Evolutionary conservation across 2,888 invertebrate species (phyloP).

Genomic region (Seira ritae): DNA sequence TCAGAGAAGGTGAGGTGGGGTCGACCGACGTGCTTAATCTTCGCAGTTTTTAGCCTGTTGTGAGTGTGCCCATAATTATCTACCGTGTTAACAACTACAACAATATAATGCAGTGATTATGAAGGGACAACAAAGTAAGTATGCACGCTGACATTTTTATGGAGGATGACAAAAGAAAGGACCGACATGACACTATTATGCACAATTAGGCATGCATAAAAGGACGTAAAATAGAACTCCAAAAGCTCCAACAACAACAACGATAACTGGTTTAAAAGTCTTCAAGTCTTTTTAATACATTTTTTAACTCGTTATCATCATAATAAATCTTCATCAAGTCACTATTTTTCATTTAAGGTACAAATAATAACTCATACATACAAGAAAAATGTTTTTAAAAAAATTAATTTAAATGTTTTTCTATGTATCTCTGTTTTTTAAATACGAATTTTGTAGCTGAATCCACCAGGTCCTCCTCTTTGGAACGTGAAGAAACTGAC

Average conservation of each 20-base stretch:
- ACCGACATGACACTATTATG: background rate
- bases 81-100: too few relatives aligned
- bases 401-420: background rate
- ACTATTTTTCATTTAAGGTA: background rate
- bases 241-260: background rate
- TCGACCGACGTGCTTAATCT: background rate
- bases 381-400: conserved; percentile 2
- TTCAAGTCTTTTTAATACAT: conserved; percentile 5
- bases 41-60: background rate
- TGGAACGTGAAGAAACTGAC: conserved; percentile 79
- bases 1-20: conserved; percentile 16
- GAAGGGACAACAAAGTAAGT: too few relatives aligned
- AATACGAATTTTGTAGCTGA: conserved; percentile 72
- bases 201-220: too few relatives aligned
- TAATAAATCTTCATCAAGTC: background rate
- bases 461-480: conserved; percentile 73
- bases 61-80: background rate
- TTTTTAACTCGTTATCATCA: background rate
- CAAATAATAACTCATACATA: background rate
- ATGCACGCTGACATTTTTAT: background rate
- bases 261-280: background rate
- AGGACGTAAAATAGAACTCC: too few relatives aligned
- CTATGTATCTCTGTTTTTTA: conserved; percentile 28
- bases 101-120: too few relatives aligned
- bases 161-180: conserved; percentile 4